Evolutionary conservation across 2,797 vertebrate genomes (phyloP).

Genomic region (Notolepis coatsorum): DNA sequence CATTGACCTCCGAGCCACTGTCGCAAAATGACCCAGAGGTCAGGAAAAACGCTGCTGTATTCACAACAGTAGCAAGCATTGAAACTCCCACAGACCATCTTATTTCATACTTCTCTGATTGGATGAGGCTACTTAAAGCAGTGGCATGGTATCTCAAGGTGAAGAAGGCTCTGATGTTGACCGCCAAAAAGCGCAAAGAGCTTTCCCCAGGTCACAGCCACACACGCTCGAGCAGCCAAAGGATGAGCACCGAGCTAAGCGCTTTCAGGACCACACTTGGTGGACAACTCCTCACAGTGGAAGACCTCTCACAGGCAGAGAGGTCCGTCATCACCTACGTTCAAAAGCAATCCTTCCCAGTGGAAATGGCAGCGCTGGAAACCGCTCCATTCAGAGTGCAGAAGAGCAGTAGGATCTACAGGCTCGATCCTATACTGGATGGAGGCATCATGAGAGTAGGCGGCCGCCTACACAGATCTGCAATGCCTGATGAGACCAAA

Average conservation of each 20-base stretch:
- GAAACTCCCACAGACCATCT: neutral
- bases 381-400: neutral
- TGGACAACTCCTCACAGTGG: neutral
- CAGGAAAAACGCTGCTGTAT: neutral
- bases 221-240: neutral
- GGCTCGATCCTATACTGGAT: neutral
- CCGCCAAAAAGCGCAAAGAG: neutral
- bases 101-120: neutral
- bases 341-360: neutral
- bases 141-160: neutral
- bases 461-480: neutral
- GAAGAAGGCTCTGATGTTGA: neutral
- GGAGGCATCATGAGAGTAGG: neutral
- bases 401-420: neutral
- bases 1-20: neutral
- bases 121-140: neutral
- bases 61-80: neutral
- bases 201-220: neutral
- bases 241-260: neutral
- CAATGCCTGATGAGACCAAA: neutral
- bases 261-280: neutral
- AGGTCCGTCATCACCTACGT: neutral
- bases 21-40: slow-evolving; percentile 2
- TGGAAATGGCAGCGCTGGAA: neutral
- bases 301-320: neutral